phyloP scores from a whole-genome alignment of 2,797 vertebrate species.

The Halcyon badia region DNA sequence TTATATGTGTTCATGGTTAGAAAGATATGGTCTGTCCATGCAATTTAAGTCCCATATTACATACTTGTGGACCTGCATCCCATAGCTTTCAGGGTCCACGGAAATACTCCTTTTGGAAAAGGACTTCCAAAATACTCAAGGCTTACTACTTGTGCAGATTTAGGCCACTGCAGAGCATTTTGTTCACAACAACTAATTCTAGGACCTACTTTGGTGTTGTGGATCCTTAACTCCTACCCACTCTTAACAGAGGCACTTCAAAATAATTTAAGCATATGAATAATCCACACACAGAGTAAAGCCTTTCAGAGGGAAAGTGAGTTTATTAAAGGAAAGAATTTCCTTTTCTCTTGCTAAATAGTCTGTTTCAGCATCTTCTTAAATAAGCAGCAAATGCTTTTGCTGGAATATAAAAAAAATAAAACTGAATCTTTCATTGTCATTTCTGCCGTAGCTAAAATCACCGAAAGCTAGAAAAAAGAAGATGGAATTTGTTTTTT shows the following conservation, averaged over 20 bases:
- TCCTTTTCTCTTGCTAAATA: neutral
- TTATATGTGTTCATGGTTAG: neutral
- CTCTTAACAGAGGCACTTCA: slow-evolving; percentile 38
- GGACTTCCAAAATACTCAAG: neutral
- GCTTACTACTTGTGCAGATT: neutral
- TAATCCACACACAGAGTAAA: slow-evolving; percentile 13
- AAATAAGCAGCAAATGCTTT: slow-evolving; percentile 10
- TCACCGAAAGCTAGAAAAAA: neutral
- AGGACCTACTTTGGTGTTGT: slow-evolving; percentile 23
- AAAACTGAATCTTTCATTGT: neutral
- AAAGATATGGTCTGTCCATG: neutral
- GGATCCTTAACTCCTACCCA: slow-evolving; percentile 27
- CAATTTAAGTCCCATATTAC: fast-evolving
- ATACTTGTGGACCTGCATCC: neutral
- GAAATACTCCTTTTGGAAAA: neutral
- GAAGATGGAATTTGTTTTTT: neutral
- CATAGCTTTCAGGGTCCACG: neutral
- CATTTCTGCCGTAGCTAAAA: neutral
- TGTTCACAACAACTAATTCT: slow-evolving; percentile 23
- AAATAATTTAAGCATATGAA: slow-evolving; percentile 61
- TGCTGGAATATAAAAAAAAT: slow-evolving; percentile 20
- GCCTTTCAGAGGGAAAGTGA: slow-evolving; percentile 37
- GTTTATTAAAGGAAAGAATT: slow-evolving; percentile 21
- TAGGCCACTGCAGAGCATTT: slow-evolving; percentile 17
- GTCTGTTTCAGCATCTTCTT: slow-evolving; percentile 49